Evolutionary conservation across 2,888 invertebrate genomes (phyloP).

Genomic region (Antheraea assamensis): DNA sequence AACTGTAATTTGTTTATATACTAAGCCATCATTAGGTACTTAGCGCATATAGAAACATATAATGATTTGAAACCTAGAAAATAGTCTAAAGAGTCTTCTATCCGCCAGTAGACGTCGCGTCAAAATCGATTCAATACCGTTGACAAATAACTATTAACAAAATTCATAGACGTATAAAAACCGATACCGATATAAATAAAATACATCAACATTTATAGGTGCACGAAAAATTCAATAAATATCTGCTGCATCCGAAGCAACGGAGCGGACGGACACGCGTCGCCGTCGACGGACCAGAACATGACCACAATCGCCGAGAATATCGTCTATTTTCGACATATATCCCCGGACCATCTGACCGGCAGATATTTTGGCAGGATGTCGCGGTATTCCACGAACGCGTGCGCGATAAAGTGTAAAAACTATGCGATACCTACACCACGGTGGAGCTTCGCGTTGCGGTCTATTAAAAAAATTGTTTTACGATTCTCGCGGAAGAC

Average conservation of each 20-base stretch:
- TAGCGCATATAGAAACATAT: too few relatives aligned
- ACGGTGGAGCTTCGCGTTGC: slow-evolving; percentile 27
- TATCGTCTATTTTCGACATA: slow-evolving; percentile 30
- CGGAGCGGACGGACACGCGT: slow-evolving; percentile 21
- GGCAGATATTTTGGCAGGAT: slow-evolving; percentile 41
- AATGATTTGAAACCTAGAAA: too few relatives aligned
- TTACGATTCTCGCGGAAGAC: slow-evolving; percentile 29
- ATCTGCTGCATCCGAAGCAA: slow-evolving; percentile 15
- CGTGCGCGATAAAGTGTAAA: slow-evolving; percentile 12
- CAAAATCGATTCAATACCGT: too few relatives aligned
- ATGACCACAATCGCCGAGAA: slow-evolving; percentile 38
- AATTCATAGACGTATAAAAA: neutral
- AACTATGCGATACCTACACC: slow-evolving; percentile 17
- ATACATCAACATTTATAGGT: neutral
- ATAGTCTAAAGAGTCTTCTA: too few relatives aligned
- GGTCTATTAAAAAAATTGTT: slow-evolving; percentile 27
- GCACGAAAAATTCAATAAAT: slow-evolving; percentile 3
- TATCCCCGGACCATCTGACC: slow-evolving; percentile 24
- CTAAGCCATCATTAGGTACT: too few relatives aligned
- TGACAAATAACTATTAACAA: too few relatives aligned
- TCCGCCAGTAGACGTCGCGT: too few relatives aligned
- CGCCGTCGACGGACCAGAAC: slow-evolving; percentile 44
- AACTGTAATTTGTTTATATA: too few relatives aligned
- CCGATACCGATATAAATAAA: neutral
- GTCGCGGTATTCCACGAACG: slow-evolving; percentile 33